These are phyloP conservation scores for Orthonychiurus folsomi DNA, from an alignment of 2,888 invertebrate species.

Conservation along the genomic window DNA sequence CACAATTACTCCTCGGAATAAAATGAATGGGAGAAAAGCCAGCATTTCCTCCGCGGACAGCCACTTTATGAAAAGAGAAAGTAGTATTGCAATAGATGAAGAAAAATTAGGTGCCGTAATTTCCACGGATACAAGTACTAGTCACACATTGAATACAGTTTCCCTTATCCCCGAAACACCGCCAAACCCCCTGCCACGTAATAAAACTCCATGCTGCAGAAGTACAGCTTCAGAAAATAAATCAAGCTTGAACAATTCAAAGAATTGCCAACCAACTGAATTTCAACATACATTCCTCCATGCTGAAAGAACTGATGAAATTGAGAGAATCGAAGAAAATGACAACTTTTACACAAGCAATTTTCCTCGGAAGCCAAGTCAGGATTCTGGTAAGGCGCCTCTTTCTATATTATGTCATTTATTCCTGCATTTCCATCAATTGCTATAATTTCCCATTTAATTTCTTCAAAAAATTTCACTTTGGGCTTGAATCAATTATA, in stretches of 20 bases:
- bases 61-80: constrained; percentile 9
- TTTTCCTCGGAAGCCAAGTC: constrained; percentile 38
- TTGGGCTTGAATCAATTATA: too few relatives aligned
- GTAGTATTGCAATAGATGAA: background rate
- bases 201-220: too few relatives aligned
- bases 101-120: background rate
- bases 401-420: background rate
- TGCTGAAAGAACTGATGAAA: constrained; percentile 20
- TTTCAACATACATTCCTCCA: too few relatives aligned
- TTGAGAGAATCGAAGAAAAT: constrained; percentile 10
- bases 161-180: too few relatives aligned
- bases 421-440: background rate
- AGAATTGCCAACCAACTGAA: constrained; percentile 14
- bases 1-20: background rate
- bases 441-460: too few relatives aligned
- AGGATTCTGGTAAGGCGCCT: constrained; percentile 35
- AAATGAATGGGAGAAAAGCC: constrained; percentile 14
- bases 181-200: too few relatives aligned
- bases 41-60: constrained; percentile 20
- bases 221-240: constrained; percentile 8
- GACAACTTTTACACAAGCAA: background rate
- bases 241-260: constrained; percentile 14
- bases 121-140: background rate
- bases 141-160: too few relatives aligned
- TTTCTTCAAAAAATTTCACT: too few relatives aligned